These are phyloP conservation scores for Solenopsis fugax DNA, from an alignment of 1,140 invertebrate species.

Conservation along the genomic window DNA sequence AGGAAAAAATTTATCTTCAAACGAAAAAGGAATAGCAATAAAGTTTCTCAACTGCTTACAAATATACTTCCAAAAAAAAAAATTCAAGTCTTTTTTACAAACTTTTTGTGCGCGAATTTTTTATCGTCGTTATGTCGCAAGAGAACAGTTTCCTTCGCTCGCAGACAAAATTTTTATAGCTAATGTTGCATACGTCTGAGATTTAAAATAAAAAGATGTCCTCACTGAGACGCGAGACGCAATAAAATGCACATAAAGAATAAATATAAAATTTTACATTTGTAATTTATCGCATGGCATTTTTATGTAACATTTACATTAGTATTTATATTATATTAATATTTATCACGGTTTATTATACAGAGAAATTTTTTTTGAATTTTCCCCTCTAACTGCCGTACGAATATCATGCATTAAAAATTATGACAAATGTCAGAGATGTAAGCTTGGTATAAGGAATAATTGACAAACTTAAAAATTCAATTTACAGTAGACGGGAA, in stretches of 20 bases:
- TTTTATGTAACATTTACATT: slow-evolving; percentile 7
- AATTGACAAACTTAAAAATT: slow-evolving; percentile 11
- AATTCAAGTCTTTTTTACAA: neutral
- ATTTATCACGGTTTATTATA: neutral
- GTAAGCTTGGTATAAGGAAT: neutral
- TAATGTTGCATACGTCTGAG: neutral
- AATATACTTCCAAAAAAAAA: slow-evolving; percentile 2
- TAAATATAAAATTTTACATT: slow-evolving; percentile 1
- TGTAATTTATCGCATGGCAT: slow-evolving; percentile 12
- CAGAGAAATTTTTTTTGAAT: neutral
- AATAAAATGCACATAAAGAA: slow-evolving; percentile 8
- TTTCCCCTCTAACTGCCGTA: too few species aligned
- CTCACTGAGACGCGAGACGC: neutral
- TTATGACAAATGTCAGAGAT: neutral
- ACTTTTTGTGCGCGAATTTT: neutral
- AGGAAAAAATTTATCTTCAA: neutral
- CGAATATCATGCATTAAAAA: neutral
- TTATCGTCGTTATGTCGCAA: neutral
- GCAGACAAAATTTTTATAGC: neutral
- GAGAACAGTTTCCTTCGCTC: neutral
- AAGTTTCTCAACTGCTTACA: slow-evolving; percentile 27
- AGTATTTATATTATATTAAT: neutral
- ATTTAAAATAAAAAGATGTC: slow-evolving; percentile 2
- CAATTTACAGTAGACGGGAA: slow-evolving; percentile 6
- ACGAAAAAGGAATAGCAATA: slow-evolving; percentile 2